Evolutionary conservation across 2,113 vertebrate species (phyloP).

Genomic region (Lepidothrix coronata): DNA sequence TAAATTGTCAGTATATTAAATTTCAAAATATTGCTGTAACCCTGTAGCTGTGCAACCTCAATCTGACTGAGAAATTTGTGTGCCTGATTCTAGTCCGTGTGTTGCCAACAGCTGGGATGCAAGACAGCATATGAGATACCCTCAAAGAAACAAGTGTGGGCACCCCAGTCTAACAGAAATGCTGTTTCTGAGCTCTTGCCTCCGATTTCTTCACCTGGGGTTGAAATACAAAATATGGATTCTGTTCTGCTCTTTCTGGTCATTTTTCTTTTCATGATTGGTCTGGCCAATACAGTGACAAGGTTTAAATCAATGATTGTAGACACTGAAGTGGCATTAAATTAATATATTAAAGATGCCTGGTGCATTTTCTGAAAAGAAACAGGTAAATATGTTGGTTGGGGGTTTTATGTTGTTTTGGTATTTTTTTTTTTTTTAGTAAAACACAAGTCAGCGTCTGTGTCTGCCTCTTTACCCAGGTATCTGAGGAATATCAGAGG

Average conservation of each 20-base stretch:
- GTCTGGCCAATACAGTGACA: neutral
- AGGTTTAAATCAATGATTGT: neutral
- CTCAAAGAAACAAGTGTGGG: neutral
- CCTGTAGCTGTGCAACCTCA: neutral
- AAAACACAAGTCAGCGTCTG: neutral
- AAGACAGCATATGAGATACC: neutral
- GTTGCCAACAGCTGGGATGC: neutral
- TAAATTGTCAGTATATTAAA: neutral
- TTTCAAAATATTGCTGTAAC: neutral
- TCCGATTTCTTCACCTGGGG: neutral
- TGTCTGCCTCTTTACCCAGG: neutral
- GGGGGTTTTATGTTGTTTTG: neutral
- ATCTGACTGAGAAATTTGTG: fast-evolving
- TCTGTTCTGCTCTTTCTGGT: neutral
- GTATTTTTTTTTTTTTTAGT: neutral
- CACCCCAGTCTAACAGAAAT: fast-evolving
- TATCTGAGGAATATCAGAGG: neutral
- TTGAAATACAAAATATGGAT: neutral
- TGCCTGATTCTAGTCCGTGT: neutral
- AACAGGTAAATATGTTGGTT: neutral
- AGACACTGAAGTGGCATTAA: neutral
- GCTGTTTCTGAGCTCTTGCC: neutral
- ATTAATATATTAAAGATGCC: neutral
- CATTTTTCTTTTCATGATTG: neutral
- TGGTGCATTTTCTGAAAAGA: neutral